Percentiles rank a stretch among this genome's conserved stretches.
phyloP scores from a whole-genome alignment of 1,140 invertebrate species.

The Trialeurodes vaporariorum region DNA sequence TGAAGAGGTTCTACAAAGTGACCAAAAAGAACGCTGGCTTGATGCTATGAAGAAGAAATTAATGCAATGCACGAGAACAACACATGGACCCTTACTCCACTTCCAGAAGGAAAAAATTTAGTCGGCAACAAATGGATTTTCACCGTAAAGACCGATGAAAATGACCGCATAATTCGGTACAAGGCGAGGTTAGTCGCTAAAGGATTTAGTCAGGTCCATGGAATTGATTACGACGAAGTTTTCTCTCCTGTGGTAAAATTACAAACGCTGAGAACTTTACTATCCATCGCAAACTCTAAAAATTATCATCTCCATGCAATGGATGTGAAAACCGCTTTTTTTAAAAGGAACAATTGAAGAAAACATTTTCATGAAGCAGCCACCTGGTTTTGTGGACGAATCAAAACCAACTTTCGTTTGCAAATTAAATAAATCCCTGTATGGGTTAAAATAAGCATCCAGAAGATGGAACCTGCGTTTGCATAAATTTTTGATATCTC shows the following conservation, averaged over 20 bases:
- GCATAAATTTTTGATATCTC: slow-evolving; percentile 3
- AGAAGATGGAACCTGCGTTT: slow-evolving; percentile 25
- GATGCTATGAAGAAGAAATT: slow-evolving; percentile 18
- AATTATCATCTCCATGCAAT: slow-evolving; percentile 24
- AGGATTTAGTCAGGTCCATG: slow-evolving; percentile 29
- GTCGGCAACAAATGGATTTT: slow-evolving; percentile 29
- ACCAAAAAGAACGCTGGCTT: slow-evolving; percentile 15
- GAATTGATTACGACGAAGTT: slow-evolving; percentile 29
- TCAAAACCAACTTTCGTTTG: slow-evolving; percentile 28
- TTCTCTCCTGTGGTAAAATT: slow-evolving; percentile 29
- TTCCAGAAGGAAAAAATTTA: slow-evolving; percentile 26
- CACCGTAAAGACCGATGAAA: slow-evolving; percentile 5
- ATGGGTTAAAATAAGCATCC: slow-evolving; percentile 34
- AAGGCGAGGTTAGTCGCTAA: slow-evolving; percentile 33
- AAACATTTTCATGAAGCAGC: slow-evolving; percentile 28
- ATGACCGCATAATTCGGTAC: slow-evolving; percentile 21
- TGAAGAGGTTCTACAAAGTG: not conserved
- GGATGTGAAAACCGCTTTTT: slow-evolving; percentile 27
- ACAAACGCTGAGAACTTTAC: slow-evolving; percentile 24
- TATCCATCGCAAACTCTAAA: slow-evolving; percentile 24
- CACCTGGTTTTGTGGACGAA: slow-evolving; percentile 15
- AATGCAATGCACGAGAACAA: slow-evolving; percentile 19
- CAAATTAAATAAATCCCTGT: slow-evolving; percentile 32
- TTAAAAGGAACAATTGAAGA: slow-evolving; percentile 23
- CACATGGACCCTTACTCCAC: slow-evolving; percentile 30